Conservation (phyloP, 2,797 vertebrate species). For the Eurystomus glaucurus region DNA sequence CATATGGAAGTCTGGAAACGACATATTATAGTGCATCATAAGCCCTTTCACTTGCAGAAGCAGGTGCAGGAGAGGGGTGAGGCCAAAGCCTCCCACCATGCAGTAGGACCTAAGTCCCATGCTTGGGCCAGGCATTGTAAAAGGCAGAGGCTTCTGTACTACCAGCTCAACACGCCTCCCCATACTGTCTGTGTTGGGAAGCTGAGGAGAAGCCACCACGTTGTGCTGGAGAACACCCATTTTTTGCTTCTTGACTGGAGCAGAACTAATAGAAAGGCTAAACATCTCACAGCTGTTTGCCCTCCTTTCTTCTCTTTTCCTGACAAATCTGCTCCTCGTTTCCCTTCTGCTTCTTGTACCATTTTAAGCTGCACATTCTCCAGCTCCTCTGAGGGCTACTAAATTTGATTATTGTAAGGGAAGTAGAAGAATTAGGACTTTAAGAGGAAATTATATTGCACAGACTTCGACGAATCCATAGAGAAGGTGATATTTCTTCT, state of each 20-base stretch:
- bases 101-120: accelerated
- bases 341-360: neutral
- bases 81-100: neutral
- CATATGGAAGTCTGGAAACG: neutral
- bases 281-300: neutral
- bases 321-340: neutral
- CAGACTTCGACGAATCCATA: neutral
- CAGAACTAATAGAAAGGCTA: neutral
- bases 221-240: accelerated
- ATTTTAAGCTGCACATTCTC: neutral
- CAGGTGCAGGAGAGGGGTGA: neutral
- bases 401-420: neutral
- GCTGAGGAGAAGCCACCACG: neutral
- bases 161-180: neutral
- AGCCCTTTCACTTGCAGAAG: neutral
- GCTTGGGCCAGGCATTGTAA: no score
- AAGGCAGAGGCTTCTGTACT: neutral
- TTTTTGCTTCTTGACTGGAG: neutral
- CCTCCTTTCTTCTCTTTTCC: neutral
- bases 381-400: neutral
- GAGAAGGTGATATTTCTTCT: neutral
- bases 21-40: no score
- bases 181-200: accelerated
- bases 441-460: neutral
- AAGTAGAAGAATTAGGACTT: neutral